Evolutionary conservation across 2,113 vertebrate species (phyloP), one percentile per base, ranked within the genome.

Genomic region (Lipophrys pholis): DNA sequence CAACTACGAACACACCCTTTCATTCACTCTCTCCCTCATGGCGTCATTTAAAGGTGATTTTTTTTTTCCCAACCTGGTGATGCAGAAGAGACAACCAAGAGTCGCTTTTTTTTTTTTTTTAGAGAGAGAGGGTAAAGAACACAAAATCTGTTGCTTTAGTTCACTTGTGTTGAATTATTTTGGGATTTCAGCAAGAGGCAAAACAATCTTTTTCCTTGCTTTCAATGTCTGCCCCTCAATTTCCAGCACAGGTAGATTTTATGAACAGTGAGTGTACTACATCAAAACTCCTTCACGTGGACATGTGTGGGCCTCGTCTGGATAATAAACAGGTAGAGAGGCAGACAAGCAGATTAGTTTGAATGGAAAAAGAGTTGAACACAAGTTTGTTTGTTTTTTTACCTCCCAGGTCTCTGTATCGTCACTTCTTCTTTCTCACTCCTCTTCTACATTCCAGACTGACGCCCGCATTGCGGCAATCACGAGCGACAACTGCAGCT

Each of bases 161-260:
- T 57, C 38, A 30, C 17, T 55, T 78, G 55, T 62, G 56, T 69
- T 64, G 55, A 76, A 61, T 79, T 78, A 78, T 86, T 86, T 86
- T 86, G 81, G 42, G 80, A 78, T 56, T 62, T 76, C 38, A 46
- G 52, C 15, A 56, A 66, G 50, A 76, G 58, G 81, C 57, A 69
- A 64, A 77, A 61, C 59, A 64, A 64, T 79, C 63, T 51, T 56
- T 59, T 45, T 73, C 68, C 42, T 53, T 54, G 58, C 42, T n/a
- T 61, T 65, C 72, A 48, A 60, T 76, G 71, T 77, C 69, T 78
- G 76, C 67, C 3, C 40, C 68, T 69, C 76, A 49, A 49, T 86
- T 80, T 82, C 64, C 54, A 73, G 54, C 78, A 71, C 80, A 69
- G 87, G 46, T 64, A 59, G 73, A 78, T 82, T 85, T 68, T 69